phyloP scores from a whole-genome alignment of 1,140 invertebrate genomes.

The Campoletis sonorensis region DNA sequence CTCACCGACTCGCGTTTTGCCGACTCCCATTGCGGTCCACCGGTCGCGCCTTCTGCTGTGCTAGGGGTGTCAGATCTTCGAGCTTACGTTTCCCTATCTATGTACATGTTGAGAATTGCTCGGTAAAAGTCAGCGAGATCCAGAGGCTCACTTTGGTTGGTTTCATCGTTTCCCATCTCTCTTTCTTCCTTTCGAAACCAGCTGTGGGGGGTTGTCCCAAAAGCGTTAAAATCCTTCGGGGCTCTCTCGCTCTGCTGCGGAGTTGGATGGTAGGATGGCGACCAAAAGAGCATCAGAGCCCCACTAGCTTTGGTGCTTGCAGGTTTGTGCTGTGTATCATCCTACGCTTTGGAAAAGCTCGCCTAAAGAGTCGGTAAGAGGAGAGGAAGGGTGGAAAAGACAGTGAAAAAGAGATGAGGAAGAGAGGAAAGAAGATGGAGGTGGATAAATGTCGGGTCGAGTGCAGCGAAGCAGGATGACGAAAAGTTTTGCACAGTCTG shows the following conservation, averaged over 20 bases:
- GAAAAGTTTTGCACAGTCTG: slow-evolving; percentile 28
- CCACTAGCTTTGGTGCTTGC: slow-evolving; percentile 16
- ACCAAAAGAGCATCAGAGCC: slow-evolving; percentile 22
- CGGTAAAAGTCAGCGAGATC: background rate
- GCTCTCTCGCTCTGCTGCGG: background rate
- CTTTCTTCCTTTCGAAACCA: background rate
- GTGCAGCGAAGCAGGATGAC: slow-evolving; percentile 32
- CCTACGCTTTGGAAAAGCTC: background rate
- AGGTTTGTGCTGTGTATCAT: slow-evolving; percentile 20
- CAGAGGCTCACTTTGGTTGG: background rate
- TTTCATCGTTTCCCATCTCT: background rate
- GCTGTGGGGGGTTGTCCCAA: slow-evolving; percentile 34
- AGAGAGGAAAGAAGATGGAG: background rate
- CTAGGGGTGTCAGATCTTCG: background rate
- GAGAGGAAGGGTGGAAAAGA: background rate
- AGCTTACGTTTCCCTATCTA: background rate
- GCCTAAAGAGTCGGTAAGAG: background rate
- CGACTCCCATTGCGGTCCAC: background rate
- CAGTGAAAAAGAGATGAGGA: background rate
- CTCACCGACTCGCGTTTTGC: slow-evolving; percentile 23
- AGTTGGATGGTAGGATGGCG: background rate
- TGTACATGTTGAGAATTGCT: background rate
- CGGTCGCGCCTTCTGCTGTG: slow-evolving; percentile 9
- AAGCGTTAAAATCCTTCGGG: slow-evolving; percentile 34
- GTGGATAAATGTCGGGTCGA: slow-evolving; percentile 17